A percentile compares a stretch with the other conserved stretches of the same genome.
phyloP scores from a whole-genome alignment of 2,113 vertebrate species.

The Eudorcas thomsonii region DNA sequence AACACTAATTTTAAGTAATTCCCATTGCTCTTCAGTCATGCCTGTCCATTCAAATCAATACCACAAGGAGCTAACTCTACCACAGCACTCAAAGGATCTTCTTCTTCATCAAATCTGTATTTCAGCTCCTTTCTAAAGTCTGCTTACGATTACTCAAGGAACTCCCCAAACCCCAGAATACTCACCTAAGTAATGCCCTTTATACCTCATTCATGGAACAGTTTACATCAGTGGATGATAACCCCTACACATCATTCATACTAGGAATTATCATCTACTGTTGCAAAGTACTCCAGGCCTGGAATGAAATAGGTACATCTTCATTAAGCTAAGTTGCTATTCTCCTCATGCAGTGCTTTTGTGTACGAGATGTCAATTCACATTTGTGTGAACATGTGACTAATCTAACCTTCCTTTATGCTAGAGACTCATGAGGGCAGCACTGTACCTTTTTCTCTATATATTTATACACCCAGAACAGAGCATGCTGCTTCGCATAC shows the following conservation, averaged over 20 bases:
- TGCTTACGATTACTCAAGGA: neutral
- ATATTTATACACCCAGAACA: neutral
- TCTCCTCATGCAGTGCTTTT: neutral
- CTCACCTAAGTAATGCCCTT: too few species aligned
- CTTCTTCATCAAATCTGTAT: neutral
- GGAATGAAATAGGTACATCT: neutral
- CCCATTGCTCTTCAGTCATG: neutral
- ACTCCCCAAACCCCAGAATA: neutral
- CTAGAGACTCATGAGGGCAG: neutral
- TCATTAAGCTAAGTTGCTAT: neutral
- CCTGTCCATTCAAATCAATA: constrained; percentile 18
- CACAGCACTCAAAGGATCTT: neutral
- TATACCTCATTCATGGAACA: neutral
- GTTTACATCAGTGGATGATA: neutral
- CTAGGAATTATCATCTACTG: neutral
- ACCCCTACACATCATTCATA: neutral
- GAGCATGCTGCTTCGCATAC: neutral
- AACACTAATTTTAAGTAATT: constrained; percentile 41
- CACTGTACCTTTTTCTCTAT: neutral
- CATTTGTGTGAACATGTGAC: neutral
- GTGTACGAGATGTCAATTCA: neutral
- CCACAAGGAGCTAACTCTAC: neutral
- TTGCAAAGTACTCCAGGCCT: neutral
- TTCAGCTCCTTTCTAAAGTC: neutral
- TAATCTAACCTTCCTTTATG: neutral